phyloP scores from a whole-genome alignment of 2,888 invertebrate species.

The Apamea sordens region DNA sequence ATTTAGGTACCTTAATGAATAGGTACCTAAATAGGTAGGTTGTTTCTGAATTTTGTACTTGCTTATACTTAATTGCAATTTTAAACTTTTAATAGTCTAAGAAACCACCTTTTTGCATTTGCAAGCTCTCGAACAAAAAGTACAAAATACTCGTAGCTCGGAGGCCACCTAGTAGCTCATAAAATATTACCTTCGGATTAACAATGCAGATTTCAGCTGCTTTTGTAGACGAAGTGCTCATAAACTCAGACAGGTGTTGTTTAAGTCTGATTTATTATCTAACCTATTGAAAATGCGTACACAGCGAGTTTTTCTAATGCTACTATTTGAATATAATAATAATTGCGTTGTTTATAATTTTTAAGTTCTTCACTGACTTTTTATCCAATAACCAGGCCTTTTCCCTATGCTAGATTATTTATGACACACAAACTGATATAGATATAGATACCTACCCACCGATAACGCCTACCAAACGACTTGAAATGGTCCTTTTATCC shows the following conservation, averaged over 20 bases:
- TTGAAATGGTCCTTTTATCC: slow-evolving; percentile 9
- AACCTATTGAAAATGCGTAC: slow-evolving; percentile 45
- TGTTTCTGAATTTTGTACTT: no score
- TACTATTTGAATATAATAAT: slow-evolving; percentile 31
- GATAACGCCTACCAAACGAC: slow-evolving; percentile 6
- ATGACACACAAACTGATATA: not conserved
- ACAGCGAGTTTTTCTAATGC: slow-evolving; percentile 41
- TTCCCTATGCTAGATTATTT: not conserved
- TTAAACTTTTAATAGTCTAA: no score
- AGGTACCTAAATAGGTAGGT: no score
- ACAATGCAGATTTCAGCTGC: slow-evolving; percentile 59
- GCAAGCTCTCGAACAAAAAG: slow-evolving; percentile 18
- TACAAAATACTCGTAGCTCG: slow-evolving; percentile 7
- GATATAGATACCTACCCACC: slow-evolving; percentile 21
- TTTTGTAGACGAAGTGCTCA: slow-evolving; percentile 54
- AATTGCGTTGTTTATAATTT: slow-evolving; percentile 5
- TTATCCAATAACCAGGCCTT: not conserved
- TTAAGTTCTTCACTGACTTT: slow-evolving; percentile 5
- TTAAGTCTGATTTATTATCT: slow-evolving; percentile 58
- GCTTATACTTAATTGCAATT: no score
- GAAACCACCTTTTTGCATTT: not conserved
- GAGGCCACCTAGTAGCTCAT: slow-evolving; percentile 36
- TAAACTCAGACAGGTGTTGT: slow-evolving; percentile 54
- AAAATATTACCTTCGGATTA: slow-evolving; percentile 55
- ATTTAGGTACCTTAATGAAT: no score